Evolutionary conservation across 2,888 invertebrate genomes (phyloP), one percentile per base, ranked within the genome.

Genomic region (Parasteatoda lunata): DNA sequence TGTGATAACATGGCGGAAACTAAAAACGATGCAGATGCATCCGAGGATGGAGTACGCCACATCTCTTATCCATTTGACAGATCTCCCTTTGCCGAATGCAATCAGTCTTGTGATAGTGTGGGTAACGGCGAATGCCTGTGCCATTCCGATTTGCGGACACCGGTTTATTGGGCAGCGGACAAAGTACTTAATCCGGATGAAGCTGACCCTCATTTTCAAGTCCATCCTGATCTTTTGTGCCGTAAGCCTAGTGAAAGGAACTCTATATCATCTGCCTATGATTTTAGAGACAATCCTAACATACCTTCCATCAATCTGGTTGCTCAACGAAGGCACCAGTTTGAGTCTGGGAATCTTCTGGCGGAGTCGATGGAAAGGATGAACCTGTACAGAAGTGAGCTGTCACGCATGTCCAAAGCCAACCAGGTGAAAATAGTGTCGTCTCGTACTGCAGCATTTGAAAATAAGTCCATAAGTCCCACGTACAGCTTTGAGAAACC

Each of bases 281-380:
- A 70, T 15, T 79, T 76, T 13, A 75, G 79, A 30, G 80, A 85
- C 49, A 75, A 80, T 45, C 71, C 75, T 1, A 78, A 72, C 30
- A 70, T 77, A 6, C 77, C 77, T 4, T 80, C 89, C 13, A 87
- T 95, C 70, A 95, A 95, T 91, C 93, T 95, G 85, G 96, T 96
- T 64, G 95, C 95, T 15, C 94, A 94, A 77, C 93, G 96, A 52
- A 95, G 96, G 11, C 94, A 94, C 89, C 95, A 96, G 91, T 95
- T 96, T 90, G 96, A 96, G 90, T 93, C 93, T 13, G 94, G 94
- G 3, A 93, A 94, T 64, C 72, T 89, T 6, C 75, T 84, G 49
- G 89, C 82, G 8, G 86, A 88, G 49, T 86, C 88, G 94, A 89
- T 94, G 76, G 89, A 89, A 66, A 87, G 89, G 69, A 90, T 90